A percentile compares a stretch with the other conserved stretches of the same genome.
Evolutionary conservation across 2,797 vertebrate genomes (phyloP).

Genomic region (Hirundo rustica): DNA sequence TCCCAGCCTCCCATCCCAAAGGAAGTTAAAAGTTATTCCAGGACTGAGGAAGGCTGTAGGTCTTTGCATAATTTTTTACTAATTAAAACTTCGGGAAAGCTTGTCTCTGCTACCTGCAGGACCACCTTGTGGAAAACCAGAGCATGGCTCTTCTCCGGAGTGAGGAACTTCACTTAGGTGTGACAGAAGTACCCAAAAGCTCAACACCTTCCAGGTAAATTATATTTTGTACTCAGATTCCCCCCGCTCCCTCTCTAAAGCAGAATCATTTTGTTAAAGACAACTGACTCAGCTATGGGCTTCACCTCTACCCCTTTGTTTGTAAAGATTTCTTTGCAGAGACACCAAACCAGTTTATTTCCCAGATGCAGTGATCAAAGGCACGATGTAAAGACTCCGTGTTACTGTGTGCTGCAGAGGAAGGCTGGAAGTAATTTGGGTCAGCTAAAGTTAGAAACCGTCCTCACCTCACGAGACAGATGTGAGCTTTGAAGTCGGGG

Average conservation of each 20-base stretch:
- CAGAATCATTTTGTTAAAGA: neutral
- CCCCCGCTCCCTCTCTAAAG: neutral
- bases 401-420: neutral
- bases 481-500: slow-evolving; percentile 27
- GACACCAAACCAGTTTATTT: neutral
- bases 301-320: neutral
- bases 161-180: neutral
- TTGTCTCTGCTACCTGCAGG: neutral
- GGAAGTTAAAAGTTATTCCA: neutral
- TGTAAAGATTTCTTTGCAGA: neutral
- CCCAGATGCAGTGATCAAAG: slow-evolving; percentile 27
- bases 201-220: neutral
- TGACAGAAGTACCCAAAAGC: neutral
- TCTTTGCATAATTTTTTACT: neutral
- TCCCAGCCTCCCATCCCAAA: neutral
- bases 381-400: accelerated
- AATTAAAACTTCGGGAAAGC: neutral
- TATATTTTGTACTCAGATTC: neutral
- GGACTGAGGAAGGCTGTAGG: neutral
- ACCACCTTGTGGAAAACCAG: neutral
- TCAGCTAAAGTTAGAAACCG: slow-evolving; percentile 49
- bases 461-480: slow-evolving; percentile 18
- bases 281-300: neutral
- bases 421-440: slow-evolving; percentile 45
- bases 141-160: neutral